These are phyloP conservation scores for Leptopterna dolabrata DNA, from an alignment of 2,888 invertebrate genomes.

Conservation along the genomic window DNA sequence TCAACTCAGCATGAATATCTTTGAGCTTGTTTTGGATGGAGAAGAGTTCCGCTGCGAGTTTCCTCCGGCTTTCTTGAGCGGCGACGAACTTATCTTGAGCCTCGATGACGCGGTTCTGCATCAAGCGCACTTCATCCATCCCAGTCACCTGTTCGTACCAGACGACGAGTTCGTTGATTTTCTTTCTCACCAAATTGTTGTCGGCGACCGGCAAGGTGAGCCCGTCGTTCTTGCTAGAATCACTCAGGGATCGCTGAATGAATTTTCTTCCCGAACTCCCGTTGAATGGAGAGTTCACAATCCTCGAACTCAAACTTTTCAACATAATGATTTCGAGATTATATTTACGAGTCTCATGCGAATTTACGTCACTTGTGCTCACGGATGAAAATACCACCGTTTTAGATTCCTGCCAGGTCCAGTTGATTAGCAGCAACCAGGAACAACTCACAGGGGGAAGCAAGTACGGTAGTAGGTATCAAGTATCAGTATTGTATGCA, in stretches of 20 bases:
- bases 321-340: no score
- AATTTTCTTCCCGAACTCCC: not conserved
- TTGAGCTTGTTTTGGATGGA: constrained; percentile 75
- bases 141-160: constrained; percentile 82
- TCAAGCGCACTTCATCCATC: constrained; percentile 79
- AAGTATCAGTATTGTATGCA: no score
- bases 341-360: no score
- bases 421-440: no score
- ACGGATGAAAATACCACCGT: no score
- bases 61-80: constrained; percentile 76
- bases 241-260: not conserved
- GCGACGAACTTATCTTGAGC: constrained; percentile 76
- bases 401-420: no score
- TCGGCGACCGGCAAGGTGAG: not conserved
- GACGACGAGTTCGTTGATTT: constrained; percentile 70
- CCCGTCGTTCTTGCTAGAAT: not conserved
- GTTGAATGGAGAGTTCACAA: not conserved
- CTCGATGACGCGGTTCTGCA: constrained; percentile 79
- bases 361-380: no score
- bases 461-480: no score
- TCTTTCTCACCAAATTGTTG: constrained; percentile 65
- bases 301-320: not conserved
- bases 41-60: constrained; percentile 73
- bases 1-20: constrained; percentile 80
- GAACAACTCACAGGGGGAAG: no score